Evolutionary conservation across 2,113 vertebrate genomes (phyloP), one percentile per base, ranked within the genome.

Genomic region (Pleuronectes platessa): DNA sequence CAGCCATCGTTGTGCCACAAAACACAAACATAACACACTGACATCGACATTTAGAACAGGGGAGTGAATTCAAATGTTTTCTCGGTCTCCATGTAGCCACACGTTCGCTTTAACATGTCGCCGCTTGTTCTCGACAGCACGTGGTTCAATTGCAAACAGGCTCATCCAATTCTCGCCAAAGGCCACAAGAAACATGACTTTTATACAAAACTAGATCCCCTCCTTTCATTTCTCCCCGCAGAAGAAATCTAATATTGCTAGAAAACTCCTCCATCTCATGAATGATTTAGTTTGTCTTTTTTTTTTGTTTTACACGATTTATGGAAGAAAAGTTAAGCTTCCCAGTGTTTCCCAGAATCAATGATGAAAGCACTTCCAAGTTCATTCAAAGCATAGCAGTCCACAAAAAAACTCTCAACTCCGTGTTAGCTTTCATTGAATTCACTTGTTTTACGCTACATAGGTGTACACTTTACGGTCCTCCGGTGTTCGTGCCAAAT

Each of bases 401-500:
- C 90, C 91, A 90, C 70, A 68, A 71, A 79, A 79, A 83, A 76
- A 85, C 78, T 82, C 74, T 77, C 81, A 79, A 82, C 77, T 83
- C n/a, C 68, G 84, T 51, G 79, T 78, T 80, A 86, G 85, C 84
- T 87, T 87, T 87, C 82, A 82, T 60, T 86, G 71, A 85, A 88
- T 81, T 87, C 64, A 82, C 70, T 73, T 74, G 62, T 78, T 95
- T 97, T 98, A 99, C 95, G 98, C 98, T 97, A 99, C 98, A 71
- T 99, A 99, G 93, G 98, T 99, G 95, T 99, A 99, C 85, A 99
- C 97, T 97, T 99, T 99, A 93, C 98, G 97, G 95, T 99, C 98
- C 93, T 99, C 98, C 60, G 98, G 97, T 92, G 98, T 99, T 96
- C 98, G 95, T 92, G 98, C 98, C 96, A 99, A 97, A 95, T 99